Conservation (phyloP, 2,113 vertebrate species). For the Acanthochromis polyacanthus region DNA sequence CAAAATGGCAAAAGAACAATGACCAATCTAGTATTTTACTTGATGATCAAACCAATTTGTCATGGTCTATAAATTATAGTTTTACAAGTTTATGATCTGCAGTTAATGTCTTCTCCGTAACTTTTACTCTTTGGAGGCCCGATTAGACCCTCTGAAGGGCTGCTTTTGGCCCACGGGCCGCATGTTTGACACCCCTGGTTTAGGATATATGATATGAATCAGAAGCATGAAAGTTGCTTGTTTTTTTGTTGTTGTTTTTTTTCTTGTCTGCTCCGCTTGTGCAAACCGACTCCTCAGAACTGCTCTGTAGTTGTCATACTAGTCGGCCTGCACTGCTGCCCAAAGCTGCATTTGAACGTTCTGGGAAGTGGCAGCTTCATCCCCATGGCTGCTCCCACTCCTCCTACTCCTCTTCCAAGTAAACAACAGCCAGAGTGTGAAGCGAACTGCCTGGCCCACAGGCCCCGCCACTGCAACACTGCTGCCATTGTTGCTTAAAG, state of each 20-base stretch:
- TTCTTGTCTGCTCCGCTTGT: conserved; percentile 1
- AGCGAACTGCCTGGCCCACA: conserved; percentile 47
- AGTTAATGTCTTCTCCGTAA: too few species aligned
- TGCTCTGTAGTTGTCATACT: conserved; percentile 9
- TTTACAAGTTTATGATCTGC: too few species aligned
- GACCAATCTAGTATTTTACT: too few species aligned
- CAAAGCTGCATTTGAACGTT: conserved; percentile 16
- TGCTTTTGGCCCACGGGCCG: too few species aligned
- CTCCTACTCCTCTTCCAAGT: conserved; percentile 57
- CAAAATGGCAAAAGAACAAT: too few species aligned
- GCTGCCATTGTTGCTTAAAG: conserved; percentile 69
- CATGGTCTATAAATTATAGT: too few species aligned
- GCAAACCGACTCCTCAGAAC: background rate
- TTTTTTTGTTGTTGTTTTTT: too few species aligned
- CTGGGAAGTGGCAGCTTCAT: conserved; percentile 35
- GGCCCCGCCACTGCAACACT: conserved; percentile 63
- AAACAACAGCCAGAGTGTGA: conserved; percentile 71
- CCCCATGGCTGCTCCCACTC: conserved; percentile 50
- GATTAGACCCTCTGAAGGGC: too few species aligned
- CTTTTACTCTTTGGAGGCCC: too few species aligned
- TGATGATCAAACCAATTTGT: too few species aligned
- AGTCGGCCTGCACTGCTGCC: background rate
- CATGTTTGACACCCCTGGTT: background rate
- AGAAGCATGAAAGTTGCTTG: conserved; percentile 1
- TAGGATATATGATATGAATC: conserved; percentile 16